Base-by-base conservation (phyloP, 2,797 vertebrate species). In the Natrix natrix region DNA sequence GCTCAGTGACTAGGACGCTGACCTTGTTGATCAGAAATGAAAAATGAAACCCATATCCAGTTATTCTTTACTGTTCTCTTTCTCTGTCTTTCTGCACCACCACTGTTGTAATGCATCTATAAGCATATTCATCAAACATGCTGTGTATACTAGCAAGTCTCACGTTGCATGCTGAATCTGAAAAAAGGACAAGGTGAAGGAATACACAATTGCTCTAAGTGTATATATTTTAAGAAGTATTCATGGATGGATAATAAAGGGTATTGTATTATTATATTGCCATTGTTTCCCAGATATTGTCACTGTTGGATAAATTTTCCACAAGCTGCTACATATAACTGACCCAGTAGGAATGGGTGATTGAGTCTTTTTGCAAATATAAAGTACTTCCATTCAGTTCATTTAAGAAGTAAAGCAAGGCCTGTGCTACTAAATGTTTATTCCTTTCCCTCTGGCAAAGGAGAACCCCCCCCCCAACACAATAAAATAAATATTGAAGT, bases 321-420 rank as follows among this genome's bases (percentile, higher is more conserved):
- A 90, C 28, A 28, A 55, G 16, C 63, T 89, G 93, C 48, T 43
- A 54, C 60, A 61, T 61, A 61, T 26, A 60, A 60, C 7, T 94
- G 14, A 66, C 91, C 66, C 93, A 96, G 91, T 91, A 96, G 93
- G 87, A 89, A 93, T 95, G 92, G 43, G 90, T 94, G 92, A 95
- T 87, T 91, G 61, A 69, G 37, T 92, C 14, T 2, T 69, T 94
- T 56, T 54, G 20, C 83, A 87, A 87, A 89, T 88, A 94, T 61
- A 43, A 28, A 87, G 0, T 17, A 56, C 87, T 83, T 93, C 86
- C 91, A 92, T 92, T 96, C 92, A 93, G 93, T 91, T 83, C 66
- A 95, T 91, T 59, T 54, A 87, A 95, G 87, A 1, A 90, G 91
- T 89, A 94, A 89, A 94, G 91, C 37, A 94, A 16, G 91, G 48